Evolutionary conservation across 1,140 invertebrate species (phyloP).

Genomic region (Aphaenogaster rudis): DNA sequence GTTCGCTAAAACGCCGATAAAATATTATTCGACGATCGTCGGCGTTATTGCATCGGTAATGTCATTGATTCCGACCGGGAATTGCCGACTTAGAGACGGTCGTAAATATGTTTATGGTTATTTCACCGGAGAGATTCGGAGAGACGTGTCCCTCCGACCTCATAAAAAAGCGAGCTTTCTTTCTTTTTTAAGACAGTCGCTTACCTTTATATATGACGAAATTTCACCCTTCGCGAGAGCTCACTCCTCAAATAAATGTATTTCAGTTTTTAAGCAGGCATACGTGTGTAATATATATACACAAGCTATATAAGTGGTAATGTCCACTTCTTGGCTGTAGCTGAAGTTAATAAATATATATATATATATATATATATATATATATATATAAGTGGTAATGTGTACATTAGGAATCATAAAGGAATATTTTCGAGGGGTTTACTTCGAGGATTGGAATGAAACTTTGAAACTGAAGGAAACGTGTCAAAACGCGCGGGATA

Average conservation of each 20-base stretch:
- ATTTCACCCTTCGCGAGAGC: background rate
- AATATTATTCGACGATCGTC: constrained; percentile 38
- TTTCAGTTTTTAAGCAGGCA: background rate
- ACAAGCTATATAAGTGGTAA: constrained; percentile 3
- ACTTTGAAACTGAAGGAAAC: background rate
- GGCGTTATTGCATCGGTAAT: constrained; percentile 50
- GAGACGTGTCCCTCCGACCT: background rate
- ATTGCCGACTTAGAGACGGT: constrained; percentile 20
- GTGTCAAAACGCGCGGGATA: background rate
- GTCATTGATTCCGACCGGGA: constrained; percentile 40
- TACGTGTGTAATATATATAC: background rate
- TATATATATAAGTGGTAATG: constrained; percentile 11
- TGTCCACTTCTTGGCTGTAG: too few relatives aligned
- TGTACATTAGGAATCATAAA: constrained; percentile 31
- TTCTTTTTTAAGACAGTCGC: constrained; percentile 5
- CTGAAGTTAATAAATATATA: background rate
- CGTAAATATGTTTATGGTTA: constrained; percentile 50
- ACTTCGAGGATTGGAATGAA: background rate
- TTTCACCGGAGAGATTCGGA: constrained; percentile 32
- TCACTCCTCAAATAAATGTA: constrained; percentile 2
- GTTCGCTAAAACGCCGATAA: constrained; percentile 41
- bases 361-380: background rate
- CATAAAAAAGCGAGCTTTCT: constrained; percentile 33
- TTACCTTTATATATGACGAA: background rate
- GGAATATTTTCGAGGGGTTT: background rate